A percentile compares a stretch with the other conserved stretches of the same genome.
Evolutionary conservation across 2,113 vertebrate species (phyloP).

Genomic region (Tetrao urogallus): DNA sequence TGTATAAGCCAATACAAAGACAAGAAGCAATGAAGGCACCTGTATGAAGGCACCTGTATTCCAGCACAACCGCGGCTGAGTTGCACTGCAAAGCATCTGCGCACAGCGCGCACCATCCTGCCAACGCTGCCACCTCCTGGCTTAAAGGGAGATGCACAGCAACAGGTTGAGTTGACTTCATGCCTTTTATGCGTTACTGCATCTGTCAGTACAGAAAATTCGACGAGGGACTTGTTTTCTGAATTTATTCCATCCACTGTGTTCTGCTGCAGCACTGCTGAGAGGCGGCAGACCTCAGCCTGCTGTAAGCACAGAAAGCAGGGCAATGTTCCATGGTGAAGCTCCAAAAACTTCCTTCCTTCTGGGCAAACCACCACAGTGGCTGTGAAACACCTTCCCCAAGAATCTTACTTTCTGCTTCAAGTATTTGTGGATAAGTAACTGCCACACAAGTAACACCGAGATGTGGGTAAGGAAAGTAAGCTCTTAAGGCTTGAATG

Average conservation of each 20-base stretch:
- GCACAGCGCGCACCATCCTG: not conserved
- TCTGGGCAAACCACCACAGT: not conserved
- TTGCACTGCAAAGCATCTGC: not conserved
- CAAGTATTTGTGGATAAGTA: not conserved
- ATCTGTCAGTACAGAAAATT: fast-evolving
- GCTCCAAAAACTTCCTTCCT: not conserved
- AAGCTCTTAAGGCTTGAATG: slow-evolving; percentile 7
- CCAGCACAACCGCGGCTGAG: fast-evolving
- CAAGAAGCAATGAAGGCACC: not conserved
- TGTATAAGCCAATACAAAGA: not conserved
- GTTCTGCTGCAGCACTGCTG: not conserved
- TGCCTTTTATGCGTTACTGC: fast-evolving
- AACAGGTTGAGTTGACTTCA: fast-evolving
- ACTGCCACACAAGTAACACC: not conserved
- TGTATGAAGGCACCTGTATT: not conserved
- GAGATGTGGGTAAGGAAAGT: not conserved
- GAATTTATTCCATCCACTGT: fast-evolving
- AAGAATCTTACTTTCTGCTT: not conserved
- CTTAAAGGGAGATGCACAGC: not conserved
- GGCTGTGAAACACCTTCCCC: not conserved
- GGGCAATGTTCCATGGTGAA: fast-evolving
- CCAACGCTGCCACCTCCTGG: slow-evolving; percentile 62
- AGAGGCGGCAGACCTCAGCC: not conserved
- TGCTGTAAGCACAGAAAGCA: not conserved
- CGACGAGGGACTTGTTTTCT: fast-evolving